Conservation (phyloP, 2,888 invertebrate species). For the Limnephilus marmoratus region DNA sequence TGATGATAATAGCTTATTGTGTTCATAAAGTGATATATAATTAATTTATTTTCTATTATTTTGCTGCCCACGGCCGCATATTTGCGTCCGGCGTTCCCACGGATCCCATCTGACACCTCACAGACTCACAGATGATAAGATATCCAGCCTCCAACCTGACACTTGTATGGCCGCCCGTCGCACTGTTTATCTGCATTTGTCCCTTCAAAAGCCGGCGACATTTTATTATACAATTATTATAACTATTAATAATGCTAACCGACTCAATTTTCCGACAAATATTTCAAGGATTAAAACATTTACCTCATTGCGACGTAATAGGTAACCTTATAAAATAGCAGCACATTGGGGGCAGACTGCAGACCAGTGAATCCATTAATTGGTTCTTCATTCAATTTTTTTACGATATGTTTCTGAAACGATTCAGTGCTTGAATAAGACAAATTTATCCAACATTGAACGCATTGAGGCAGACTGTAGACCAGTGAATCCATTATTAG, state of each 20-base stretch:
- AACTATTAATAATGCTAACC: background rate
- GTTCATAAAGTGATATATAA: background rate
- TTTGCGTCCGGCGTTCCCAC: slow-evolving; percentile 23
- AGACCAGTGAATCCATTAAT: too few species aligned
- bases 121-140: background rate
- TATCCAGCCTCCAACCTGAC: background rate
- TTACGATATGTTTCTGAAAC: too few species aligned
- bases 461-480: too few species aligned
- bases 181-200: background rate
- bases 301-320: background rate
- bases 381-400: too few species aligned
- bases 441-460: too few species aligned
- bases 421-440: too few species aligned
- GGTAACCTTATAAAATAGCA: background rate
- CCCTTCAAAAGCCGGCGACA: background rate
- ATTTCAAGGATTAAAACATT: background rate
- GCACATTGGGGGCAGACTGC: too few species aligned
- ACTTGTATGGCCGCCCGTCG: background rate
- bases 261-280: background rate
- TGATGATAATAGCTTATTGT: background rate
- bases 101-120: slow-evolving; percentile 20
- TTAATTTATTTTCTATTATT: background rate
- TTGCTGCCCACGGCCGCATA: slow-evolving; percentile 19
- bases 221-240: background rate
- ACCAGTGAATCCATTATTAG: too few species aligned